Evolutionary conservation across 2,888 invertebrate genomes (phyloP), one percentile per base, ranked within the genome.

Genomic region (Oconnorella tubifera): DNA sequence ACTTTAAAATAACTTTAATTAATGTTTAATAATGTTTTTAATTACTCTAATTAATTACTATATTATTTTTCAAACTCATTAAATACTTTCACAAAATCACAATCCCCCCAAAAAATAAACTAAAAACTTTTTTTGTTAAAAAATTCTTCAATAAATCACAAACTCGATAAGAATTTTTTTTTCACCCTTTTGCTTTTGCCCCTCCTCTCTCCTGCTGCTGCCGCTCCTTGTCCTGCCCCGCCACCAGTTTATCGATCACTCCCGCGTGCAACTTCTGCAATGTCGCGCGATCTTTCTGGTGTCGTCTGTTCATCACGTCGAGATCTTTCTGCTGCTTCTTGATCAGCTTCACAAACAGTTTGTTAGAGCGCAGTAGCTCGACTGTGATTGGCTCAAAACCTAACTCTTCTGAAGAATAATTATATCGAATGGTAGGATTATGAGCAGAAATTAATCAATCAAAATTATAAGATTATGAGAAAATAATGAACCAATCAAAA

Each of bases 321-420:
- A 78, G 60, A 75, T 99, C 98, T 78, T 99, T 99, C 82, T 92
- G 91, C 78, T 98, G 96, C 81, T 97, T 98, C 76, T 94, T 90
- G 56, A 91, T 88, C 40, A 92, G 89, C 84, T 99, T 99, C 58
- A 75, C 71, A 71, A 74, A 80, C 29, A 68, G 70, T 70, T 80
- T 81, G 68, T 79, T 78, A 49, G 71, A 72, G 64, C 76, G 77
- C 56, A 82, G 73, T 50, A 72, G 67, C 33, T 81, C 82, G 48
- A 78, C 73, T 14, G 77, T 77, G 40, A 82, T 77, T 2, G 75
- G 70, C 58, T 80, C 80, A 70, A 81, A 80, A 33, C 62, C 70
- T 10, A 74, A 66, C 55, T 80, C 80, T 55, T 66, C 66, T 60
- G 23, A 4, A 53, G 23, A 6, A 23, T 10, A 53, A 53, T 53